A percentile compares a stretch with the other conserved stretches of the same genome.
These are phyloP conservation scores for Cepaea nemoralis DNA, from an alignment of 1,140 invertebrate genomes.

Conservation along the genomic window DNA sequence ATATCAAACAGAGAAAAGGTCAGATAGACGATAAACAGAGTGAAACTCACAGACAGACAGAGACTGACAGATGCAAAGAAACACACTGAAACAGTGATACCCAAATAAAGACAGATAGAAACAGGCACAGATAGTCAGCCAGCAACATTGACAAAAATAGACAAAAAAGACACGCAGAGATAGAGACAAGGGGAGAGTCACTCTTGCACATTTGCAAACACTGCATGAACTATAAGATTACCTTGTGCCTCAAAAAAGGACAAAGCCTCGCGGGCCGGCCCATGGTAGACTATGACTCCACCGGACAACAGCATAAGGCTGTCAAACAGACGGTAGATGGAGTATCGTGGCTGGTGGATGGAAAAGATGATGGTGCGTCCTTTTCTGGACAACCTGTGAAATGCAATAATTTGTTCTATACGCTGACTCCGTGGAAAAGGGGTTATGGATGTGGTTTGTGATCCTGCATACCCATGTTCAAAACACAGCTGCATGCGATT, in stretches of 20 bases:
- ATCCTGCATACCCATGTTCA: no score
- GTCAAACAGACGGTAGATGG: slow-evolving; percentile 71
- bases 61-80: background rate
- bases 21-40: background rate
- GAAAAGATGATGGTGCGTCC: slow-evolving; percentile 71
- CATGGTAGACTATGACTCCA: slow-evolving; percentile 68
- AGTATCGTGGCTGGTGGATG: slow-evolving; percentile 71
- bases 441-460: no score
- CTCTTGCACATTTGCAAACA: no score
- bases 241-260: slow-evolving; percentile 55
- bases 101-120: no score
- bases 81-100: background rate
- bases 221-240: background rate
- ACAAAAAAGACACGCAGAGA: no score
- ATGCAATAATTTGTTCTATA: no score
- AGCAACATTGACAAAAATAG: no score
- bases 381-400: slow-evolving; percentile 62
- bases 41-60: background rate
- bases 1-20: no score
- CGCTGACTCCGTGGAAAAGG: no score
- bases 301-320: slow-evolving; percentile 62
- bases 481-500: no score
- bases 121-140: no score
- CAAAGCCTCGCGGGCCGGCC: slow-evolving; percentile 59
- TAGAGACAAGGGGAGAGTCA: no score